Conservation (phyloP, 2,888 invertebrate genomes). For the Phortica okadai region DNA sequence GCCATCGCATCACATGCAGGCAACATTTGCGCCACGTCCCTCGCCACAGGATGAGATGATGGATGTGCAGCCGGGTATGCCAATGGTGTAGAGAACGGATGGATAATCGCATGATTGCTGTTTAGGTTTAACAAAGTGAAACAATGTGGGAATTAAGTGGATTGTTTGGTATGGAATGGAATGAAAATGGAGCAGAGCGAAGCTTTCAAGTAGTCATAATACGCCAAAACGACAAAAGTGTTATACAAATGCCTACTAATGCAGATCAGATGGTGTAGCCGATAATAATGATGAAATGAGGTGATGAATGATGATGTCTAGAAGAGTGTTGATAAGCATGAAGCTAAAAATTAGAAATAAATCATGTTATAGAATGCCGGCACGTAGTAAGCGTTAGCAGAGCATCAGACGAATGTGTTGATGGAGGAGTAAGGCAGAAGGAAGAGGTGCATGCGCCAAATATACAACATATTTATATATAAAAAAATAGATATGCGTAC, state of each 20-base stretch:
- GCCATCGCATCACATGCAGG: conserved; percentile 73
- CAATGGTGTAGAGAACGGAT: conserved; percentile 76
- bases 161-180: neutral
- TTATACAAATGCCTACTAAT: conserved; percentile 5
- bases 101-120: neutral
- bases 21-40: conserved; percentile 75
- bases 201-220: neutral
- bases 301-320: neutral
- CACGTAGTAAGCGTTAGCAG: no score
- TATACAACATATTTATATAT: conserved; percentile 18
- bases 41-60: conserved; percentile 81
- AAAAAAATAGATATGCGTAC: neutral
- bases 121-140: neutral
- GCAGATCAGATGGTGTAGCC: neutral
- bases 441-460: conserved; percentile 19
- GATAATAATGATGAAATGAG: neutral
- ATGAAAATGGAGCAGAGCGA: neutral
- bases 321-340: neutral
- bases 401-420: neutral
- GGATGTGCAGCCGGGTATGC: conserved; percentile 82
- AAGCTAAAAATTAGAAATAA: neutral
- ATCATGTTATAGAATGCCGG: neutral
- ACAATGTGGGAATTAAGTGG: neutral
- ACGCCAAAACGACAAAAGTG: neutral
- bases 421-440: neutral